phyloP scores from a whole-genome alignment of 1,140 invertebrate genomes.

The Drosophila aff. region DNA sequence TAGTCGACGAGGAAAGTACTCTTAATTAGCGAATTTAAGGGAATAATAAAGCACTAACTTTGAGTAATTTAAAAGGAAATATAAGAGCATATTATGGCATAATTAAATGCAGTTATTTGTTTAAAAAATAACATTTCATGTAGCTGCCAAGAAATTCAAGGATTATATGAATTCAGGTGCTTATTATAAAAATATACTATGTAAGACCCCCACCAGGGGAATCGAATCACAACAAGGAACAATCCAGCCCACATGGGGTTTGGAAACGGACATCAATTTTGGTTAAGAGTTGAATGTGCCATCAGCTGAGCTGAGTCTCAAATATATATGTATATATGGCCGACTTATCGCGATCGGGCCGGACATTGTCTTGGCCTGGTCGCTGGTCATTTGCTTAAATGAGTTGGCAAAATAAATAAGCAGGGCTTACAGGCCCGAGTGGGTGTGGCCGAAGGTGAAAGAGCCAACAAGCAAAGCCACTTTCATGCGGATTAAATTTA shows the following conservation, averaged over 20 bases:
- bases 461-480: slow-evolving; percentile 45
- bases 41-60: not conserved
- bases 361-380: slow-evolving; percentile 68
- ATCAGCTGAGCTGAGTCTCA: slow-evolving; percentile 19
- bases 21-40: not conserved
- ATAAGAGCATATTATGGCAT: not conserved
- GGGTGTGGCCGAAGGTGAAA: slow-evolving; percentile 63
- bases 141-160: not conserved
- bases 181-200: not conserved
- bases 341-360: slow-evolving; percentile 66
- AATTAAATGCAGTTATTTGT: not conserved
- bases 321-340: slow-evolving; percentile 13
- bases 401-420: slow-evolving; percentile 71
- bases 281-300: slow-evolving; percentile 77
- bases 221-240: slow-evolving; percentile 38
- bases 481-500: slow-evolving; percentile 74
- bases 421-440: slow-evolving; percentile 50
- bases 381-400: slow-evolving; percentile 78
- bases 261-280: slow-evolving; percentile 55
- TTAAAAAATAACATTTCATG: not conserved
- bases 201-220: slow-evolving; percentile 15
- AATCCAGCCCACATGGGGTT: slow-evolving; percentile 14
- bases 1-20: slow-evolving; percentile 16
- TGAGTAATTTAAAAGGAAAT: not conserved
- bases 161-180: too few relatives aligned